A percentile compares a stretch with the other conserved stretches of the same genome.
Evolutionary conservation across 2,797 vertebrate genomes (phyloP).

Genomic region (Gadopsis marmoratus): DNA sequence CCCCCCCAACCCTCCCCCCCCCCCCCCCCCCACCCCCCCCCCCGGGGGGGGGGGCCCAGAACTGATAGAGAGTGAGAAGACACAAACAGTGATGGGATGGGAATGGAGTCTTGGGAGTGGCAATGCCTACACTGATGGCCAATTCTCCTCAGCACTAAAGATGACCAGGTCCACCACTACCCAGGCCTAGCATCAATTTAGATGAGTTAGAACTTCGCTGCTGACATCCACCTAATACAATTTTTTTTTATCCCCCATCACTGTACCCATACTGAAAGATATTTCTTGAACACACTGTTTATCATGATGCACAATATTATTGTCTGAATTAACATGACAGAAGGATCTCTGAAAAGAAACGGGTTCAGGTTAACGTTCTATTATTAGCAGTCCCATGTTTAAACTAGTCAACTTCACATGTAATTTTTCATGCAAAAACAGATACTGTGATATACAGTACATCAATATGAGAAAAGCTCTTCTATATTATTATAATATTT

Average conservation of each 20-base stretch:
- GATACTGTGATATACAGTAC: neutral
- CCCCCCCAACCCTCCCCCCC: no score
- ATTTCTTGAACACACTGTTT: neutral
- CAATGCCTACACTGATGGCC: constrained; percentile 41
- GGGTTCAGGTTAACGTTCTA: neutral
- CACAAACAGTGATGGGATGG: constrained; percentile 30
- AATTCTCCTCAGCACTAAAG: constrained; percentile 75
- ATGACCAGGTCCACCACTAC: constrained; percentile 67
- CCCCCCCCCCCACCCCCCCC: no score
- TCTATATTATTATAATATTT: neutral
- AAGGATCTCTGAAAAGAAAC: constrained; percentile 10
- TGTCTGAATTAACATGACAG: neutral
- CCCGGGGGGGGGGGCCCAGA: neutral
- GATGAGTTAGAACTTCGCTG: constrained; percentile 70
- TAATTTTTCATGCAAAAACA: neutral
- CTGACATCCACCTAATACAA: constrained; percentile 57
- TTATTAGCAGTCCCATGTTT: neutral
- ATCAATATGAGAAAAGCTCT: neutral
- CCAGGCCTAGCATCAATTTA: constrained; percentile 33
- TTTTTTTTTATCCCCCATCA: neutral
- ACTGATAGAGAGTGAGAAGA: constrained; percentile 23
- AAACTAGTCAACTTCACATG: neutral
- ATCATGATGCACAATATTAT: no score
- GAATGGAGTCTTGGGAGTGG: constrained; percentile 30
- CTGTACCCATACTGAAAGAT: neutral